phyloP scores from a whole-genome alignment of 2,888 invertebrate species.

The Drosophila tripunctata region DNA sequence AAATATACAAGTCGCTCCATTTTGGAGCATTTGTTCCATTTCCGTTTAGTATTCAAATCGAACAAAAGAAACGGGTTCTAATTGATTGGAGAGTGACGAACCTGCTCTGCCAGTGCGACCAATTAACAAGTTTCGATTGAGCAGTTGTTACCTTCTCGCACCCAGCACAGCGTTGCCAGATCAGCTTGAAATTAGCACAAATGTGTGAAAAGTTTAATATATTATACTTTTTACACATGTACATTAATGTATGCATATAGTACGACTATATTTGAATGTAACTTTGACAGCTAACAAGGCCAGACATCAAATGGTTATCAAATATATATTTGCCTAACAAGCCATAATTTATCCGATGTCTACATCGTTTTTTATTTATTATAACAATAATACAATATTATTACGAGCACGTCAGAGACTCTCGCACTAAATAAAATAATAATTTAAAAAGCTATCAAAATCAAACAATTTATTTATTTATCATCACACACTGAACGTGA shows the following conservation, averaged over 20 bases:
- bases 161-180: conserved; percentile 48
- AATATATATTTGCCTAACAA: conserved; percentile 47
- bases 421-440: conserved; percentile 1
- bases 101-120: conserved; percentile 70
- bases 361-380: conserved; percentile 33
- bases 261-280: not conserved
- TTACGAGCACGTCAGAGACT: conserved; percentile 25
- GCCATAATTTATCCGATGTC: conserved; percentile 47
- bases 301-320: conserved; percentile 42
- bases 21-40: conserved; percentile 61
- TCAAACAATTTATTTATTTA: conserved; percentile 19
- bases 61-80: conserved; percentile 65
- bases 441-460: conserved; percentile 20
- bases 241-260: not conserved
- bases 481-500: conserved; percentile 60
- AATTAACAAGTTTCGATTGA: conserved; percentile 78
- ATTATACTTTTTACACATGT: conserved; percentile 12
- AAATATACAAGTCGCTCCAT: too few relatives aligned
- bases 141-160: conserved; percentile 43
- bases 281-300: conserved; percentile 51
- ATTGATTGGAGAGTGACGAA: conserved; percentile 62
- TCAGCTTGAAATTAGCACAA: conserved; percentile 58
- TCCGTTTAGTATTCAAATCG: conserved; percentile 58
- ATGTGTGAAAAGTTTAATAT: conserved; percentile 55
- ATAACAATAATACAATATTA: conserved; percentile 27